These are phyloP conservation scores for Xylophagus ater DNA, from an alignment of 2,888 invertebrate genomes.

Conservation along the genomic window DNA sequence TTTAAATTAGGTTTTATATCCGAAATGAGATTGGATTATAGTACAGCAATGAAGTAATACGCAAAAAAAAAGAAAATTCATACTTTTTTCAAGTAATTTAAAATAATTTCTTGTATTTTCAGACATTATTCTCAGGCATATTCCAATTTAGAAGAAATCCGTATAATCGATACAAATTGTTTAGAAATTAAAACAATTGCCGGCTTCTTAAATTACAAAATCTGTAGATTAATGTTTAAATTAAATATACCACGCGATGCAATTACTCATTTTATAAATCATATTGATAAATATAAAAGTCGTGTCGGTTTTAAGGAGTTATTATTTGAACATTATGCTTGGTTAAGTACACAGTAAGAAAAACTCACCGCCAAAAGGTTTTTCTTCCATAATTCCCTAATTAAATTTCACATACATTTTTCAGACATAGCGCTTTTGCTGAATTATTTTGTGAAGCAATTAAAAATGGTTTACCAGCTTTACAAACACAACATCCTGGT, in stretches of 20 bases:
- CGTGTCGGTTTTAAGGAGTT: slow-evolving; percentile 73
- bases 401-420: neutral
- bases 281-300: slow-evolving; percentile 78
- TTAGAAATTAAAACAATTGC: slow-evolving; percentile 91
- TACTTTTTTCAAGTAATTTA: slow-evolving; percentile 6
- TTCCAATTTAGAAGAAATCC: slow-evolving; percentile 75
- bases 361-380: slow-evolving; percentile 1
- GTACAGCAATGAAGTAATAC: slow-evolving; percentile 66
- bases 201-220: slow-evolving; percentile 90
- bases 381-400: slow-evolving; percentile 3
- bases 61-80: slow-evolving; percentile 3
- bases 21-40: slow-evolving; percentile 83
- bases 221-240: slow-evolving; percentile 82
- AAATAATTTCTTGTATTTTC: slow-evolving; percentile 22
- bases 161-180: slow-evolving; percentile 80
- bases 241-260: slow-evolving; percentile 87
- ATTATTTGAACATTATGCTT: slow-evolving; percentile 89
- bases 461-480: slow-evolving; percentile 77
- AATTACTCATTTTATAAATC: slow-evolving; percentile 84
- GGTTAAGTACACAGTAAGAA: slow-evolving; percentile 85
- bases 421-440: slow-evolving; percentile 64
- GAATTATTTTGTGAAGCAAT: slow-evolving; percentile 95
- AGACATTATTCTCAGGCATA: slow-evolving; percentile 83
- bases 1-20: slow-evolving; percentile 94
- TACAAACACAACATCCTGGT: slow-evolving; percentile 95